Evolutionary conservation across 2,113 vertebrate species (phyloP).

Genomic region (Prunella fulvescens): DNA sequence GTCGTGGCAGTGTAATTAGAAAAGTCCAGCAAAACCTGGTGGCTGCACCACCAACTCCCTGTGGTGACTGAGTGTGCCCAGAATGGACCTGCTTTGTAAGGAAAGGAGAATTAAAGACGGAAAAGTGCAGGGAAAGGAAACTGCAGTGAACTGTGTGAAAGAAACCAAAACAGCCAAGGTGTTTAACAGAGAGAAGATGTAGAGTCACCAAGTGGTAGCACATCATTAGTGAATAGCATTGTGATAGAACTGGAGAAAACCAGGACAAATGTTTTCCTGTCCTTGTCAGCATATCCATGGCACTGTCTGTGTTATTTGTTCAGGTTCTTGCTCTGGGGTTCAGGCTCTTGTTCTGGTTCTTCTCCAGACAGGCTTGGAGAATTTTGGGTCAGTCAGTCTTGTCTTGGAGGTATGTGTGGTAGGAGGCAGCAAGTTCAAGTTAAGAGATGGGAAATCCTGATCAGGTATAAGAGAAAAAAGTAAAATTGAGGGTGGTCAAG

Average conservation of each 20-base stretch:
- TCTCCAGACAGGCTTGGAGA: not conserved
- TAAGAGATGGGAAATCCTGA: not conserved
- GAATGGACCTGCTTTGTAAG: not conserved
- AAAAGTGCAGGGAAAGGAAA: not conserved
- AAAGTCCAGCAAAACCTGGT: not conserved
- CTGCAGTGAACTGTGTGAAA: not conserved
- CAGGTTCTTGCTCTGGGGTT: not conserved
- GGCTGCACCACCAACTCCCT: not conserved
- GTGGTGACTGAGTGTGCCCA: not conserved
- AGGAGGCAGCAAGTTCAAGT: not conserved
- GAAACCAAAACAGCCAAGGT: not conserved
- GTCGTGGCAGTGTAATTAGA: not conserved
- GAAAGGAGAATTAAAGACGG: not conserved
- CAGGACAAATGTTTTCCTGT: not conserved
- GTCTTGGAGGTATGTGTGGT: fast-evolving
- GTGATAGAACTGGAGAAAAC: not conserved
- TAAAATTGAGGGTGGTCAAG: not conserved
- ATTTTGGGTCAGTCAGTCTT: not conserved
- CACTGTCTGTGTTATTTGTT: not conserved
- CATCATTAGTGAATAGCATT: not conserved
- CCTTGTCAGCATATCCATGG: fast-evolving
- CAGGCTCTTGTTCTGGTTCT: too few relatives aligned
- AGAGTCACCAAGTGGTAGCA: not conserved
- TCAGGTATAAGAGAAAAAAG: not conserved
- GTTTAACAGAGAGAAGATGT: not conserved